Percentiles rank a stretch among this genome's conserved stretches.
phyloP scores from a whole-genome alignment of 2,113 vertebrate genomes.

The Heterotis niloticus region DNA sequence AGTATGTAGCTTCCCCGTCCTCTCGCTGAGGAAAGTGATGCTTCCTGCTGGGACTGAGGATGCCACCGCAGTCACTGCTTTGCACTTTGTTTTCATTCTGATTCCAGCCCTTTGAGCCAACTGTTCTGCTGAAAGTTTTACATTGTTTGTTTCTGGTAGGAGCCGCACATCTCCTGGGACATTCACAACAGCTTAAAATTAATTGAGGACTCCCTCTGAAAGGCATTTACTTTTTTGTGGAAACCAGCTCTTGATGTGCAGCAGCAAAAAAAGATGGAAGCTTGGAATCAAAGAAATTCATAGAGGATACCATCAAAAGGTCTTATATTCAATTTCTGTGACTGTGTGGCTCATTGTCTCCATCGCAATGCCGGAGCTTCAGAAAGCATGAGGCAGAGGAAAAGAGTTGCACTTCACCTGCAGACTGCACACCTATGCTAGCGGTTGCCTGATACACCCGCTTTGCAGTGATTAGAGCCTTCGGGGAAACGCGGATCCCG shows the following conservation, averaged over 20 bases:
- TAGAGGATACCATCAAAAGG: conserved; percentile 53
- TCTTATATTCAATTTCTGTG: background rate
- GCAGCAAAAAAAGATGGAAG: background rate
- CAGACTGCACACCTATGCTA: background rate
- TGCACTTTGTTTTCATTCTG: background rate
- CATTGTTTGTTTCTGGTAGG: conserved; percentile 5
- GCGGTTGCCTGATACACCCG: background rate
- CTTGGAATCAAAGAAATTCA: conserved; percentile 52
- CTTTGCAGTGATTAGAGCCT: background rate
- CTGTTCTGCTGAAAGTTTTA: conserved; percentile 4
- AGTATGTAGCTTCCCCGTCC: background rate
- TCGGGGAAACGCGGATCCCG: background rate
- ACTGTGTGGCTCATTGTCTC: background rate
- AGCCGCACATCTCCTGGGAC: background rate
- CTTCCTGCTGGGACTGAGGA: background rate
- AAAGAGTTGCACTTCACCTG: background rate
- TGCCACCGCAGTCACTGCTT: background rate
- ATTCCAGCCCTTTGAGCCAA: background rate
- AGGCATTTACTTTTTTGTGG: background rate
- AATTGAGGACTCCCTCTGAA: conserved; percentile 1
- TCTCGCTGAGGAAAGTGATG: background rate
- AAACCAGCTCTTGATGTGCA: conserved; percentile 10
- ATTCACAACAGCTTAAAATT: conserved; percentile 12
- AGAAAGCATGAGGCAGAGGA: background rate
- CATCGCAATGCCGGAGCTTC: background rate